Evolutionary conservation across 2,888 invertebrate species (phyloP).

Genomic region (Acleris emargana): DNA sequence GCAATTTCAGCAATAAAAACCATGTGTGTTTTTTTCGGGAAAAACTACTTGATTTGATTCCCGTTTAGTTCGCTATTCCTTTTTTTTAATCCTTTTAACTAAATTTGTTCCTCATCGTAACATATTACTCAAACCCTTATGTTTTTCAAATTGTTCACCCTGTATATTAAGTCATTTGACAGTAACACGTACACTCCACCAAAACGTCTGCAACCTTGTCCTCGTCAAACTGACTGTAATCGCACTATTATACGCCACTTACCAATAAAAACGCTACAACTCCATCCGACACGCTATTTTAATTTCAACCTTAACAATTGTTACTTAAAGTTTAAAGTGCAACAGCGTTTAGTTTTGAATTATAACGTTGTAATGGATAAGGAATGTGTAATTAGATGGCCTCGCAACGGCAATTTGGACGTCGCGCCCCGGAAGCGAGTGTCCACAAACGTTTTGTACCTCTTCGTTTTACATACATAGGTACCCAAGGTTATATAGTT

Average conservation of each 20-base stretch:
- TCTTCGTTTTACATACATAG: background rate
- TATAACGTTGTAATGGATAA: background rate
- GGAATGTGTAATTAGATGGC: conserved; percentile 52
- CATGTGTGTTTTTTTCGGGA: too few relatives aligned
- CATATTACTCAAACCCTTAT: too few relatives aligned
- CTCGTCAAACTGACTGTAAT: conserved; percentile 37
- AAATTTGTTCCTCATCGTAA: too few relatives aligned
- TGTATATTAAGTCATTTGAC: background rate
- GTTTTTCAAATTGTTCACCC: too few relatives aligned
- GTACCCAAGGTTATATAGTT: background rate
- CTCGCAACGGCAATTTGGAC: conserved; percentile 52
- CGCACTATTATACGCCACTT: conserved; percentile 36
- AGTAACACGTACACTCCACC: conserved; percentile 5
- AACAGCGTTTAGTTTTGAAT: background rate
- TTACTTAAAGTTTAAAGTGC: too few relatives aligned
- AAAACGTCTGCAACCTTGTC: conserved; percentile 30
- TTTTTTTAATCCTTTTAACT: too few relatives aligned
- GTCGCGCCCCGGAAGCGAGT: conserved; percentile 53
- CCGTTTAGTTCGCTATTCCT: too few relatives aligned
- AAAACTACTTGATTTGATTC: too few relatives aligned
- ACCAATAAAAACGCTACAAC: too few relatives aligned
- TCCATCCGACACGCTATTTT: too few relatives aligned
- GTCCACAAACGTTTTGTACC: conserved; percentile 37
- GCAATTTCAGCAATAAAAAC: too few relatives aligned
- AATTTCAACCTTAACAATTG: too few relatives aligned